Conservation (phyloP, 2,113 vertebrate genomes). For the Sapayoa aenigma region DNA sequence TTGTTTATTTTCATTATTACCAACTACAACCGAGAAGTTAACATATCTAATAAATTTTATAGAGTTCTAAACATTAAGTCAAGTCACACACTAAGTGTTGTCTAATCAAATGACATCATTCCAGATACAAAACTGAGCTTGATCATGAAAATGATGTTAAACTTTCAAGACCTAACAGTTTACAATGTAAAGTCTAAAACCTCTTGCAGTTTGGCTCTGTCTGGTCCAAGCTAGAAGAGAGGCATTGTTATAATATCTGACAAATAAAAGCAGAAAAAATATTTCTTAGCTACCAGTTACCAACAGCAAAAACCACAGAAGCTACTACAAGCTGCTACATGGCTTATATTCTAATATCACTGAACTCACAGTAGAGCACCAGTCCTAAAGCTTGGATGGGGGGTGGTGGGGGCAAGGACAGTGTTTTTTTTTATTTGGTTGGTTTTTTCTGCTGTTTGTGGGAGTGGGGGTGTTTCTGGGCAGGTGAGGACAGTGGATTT, state of each 20-base stretch:
- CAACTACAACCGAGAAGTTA: not conserved
- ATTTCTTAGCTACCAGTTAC: not conserved
- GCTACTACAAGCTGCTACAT: not conserved
- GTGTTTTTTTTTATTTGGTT: no score
- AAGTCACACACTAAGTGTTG: not conserved
- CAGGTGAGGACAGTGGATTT: no score
- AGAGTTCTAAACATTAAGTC: not conserved
- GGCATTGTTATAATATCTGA: not conserved
- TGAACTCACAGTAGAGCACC: not conserved
- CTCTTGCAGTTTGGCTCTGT: not conserved
- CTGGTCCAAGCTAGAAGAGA: not conserved
- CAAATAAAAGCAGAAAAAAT: not conserved
- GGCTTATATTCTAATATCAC: not conserved
- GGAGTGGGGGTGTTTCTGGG: no score
- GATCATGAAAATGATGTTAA: not conserved
- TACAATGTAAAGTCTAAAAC: not conserved
- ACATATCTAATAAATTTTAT: not conserved
- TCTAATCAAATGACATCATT: not conserved
- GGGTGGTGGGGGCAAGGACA: no score
- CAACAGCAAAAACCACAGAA: not conserved
- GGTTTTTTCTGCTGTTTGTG: no score
- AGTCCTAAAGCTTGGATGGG: not conserved
- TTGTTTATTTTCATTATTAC: not conserved
- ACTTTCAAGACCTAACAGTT: not conserved
- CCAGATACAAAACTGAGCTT: not conserved